Evolutionary conservation across 2,888 invertebrate species (phyloP), one percentile per base, ranked within the genome.

Genomic region (Ophion ellenae): DNA sequence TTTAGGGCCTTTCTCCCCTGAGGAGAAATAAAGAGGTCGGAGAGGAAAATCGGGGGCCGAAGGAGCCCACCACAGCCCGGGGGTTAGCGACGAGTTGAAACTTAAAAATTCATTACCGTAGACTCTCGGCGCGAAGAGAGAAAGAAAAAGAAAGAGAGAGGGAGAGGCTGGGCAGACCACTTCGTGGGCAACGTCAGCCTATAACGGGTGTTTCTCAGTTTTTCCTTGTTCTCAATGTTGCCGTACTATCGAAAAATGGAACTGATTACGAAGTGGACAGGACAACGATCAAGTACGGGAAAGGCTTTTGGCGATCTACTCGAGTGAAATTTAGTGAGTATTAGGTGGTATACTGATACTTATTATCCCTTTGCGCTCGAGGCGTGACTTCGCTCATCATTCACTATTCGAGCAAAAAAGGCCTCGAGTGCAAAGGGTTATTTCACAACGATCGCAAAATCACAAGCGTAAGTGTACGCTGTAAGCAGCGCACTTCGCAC

Each of bases 51-150:
- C 83, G 59, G 77, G 85, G 74, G 78, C 47, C 17, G 80, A 59
- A 78, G 64, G 47, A 84, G 61, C 57, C 84, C 81, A 78, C 69
- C 36, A 40, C 47, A 75, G 80, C 57, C 64, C 78, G 53, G 66
- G 80, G 82, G 75, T 75, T 69, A 81, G 75, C 79, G 79, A 86
- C 79, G 79, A 86, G 88, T 87, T 88, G 79, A 88, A 88, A 89
- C 88, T 89, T 89, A 88, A 89, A 89, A 89, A 89, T 89, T 89
- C 89, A 89, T 89, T 89, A 88, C 87, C 82, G 83, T 59, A 84
- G 86, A 86, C 85, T 76, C 77, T 80, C 69, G 80, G 40, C 59
- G 24, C 32, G 64, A 28, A 53, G 53, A 32, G 70, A 28, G 1
- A 32, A 20, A 47, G 66, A 20, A n/a, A 47, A 76, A 76, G 66